Evolutionary conservation across 2,797 vertebrate genomes (phyloP).

Genomic region (Menidia menidia): DNA sequence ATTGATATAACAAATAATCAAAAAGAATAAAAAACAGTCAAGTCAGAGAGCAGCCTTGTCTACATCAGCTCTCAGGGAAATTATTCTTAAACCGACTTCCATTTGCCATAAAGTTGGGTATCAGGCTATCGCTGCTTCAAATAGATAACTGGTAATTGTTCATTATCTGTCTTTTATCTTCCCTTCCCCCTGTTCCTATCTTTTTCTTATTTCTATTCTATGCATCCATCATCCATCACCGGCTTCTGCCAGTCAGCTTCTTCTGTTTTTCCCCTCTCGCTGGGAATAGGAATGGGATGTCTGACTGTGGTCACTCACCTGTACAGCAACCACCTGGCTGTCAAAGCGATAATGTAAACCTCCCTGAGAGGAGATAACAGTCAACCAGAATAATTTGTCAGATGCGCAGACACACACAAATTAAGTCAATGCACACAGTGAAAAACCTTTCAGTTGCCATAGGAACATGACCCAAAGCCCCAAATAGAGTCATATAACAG

Average conservation of each 20-base stretch:
- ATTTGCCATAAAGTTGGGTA: conserved; percentile 61
- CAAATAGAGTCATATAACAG: conserved; percentile 31
- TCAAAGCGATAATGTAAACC: conserved; percentile 62
- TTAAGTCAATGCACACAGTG: conserved; percentile 33
- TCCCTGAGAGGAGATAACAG: conserved; percentile 60
- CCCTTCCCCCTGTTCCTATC: conserved; percentile 33
- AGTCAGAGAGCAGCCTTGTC: neutral
- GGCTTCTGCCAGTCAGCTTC: conserved; percentile 33
- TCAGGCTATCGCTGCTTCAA: conserved; percentile 48
- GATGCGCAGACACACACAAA: conserved; percentile 22
- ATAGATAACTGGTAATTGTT: conserved; percentile 60
- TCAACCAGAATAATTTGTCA: conserved; percentile 53
- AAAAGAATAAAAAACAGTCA: neutral
- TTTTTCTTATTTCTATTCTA: conserved; percentile 12
- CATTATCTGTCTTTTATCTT: conserved; percentile 67
- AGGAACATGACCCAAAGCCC: conserved; percentile 68
- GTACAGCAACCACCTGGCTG: conserved; percentile 59
- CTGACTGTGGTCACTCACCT: conserved; percentile 48
- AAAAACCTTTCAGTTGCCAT: conserved; percentile 66
- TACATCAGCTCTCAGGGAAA: conserved; percentile 35
- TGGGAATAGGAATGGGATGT: conserved; percentile 40
- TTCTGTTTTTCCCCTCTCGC: conserved; percentile 17
- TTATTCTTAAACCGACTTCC: conserved; percentile 39
- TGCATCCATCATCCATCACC: conserved; percentile 25
- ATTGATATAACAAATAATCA: neutral